Percentiles rank a stretch among this genome's conserved stretches.
Conservation (phyloP, 2,888 invertebrate species). For the Agrypnus murinus region DNA sequence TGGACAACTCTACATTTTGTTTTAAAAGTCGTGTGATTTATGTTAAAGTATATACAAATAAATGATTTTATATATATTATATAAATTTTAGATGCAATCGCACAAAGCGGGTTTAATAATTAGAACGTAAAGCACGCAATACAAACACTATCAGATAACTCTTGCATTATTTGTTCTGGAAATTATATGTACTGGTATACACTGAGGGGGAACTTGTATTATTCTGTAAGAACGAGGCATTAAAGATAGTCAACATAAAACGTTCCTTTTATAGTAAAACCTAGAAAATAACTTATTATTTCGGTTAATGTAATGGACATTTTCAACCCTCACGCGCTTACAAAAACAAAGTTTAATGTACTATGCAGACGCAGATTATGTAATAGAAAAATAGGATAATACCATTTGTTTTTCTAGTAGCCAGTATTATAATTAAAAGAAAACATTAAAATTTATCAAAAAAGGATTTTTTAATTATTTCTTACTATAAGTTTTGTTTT, state of each 20-base stretch:
- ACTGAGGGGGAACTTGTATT: constrained; percentile 10
- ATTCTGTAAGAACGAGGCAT: constrained; percentile 41
- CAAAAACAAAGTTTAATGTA: too few relatives aligned
- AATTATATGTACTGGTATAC: constrained; percentile 34
- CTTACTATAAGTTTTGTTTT: too few relatives aligned
- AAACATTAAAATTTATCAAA: too few relatives aligned
- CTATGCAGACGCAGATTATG: too few relatives aligned
- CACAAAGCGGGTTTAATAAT: constrained; percentile 45
- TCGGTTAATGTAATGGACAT: constrained; percentile 42
- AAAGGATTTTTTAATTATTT: too few relatives aligned
- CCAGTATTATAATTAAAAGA: too few relatives aligned
- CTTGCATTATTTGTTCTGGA: constrained; percentile 39
- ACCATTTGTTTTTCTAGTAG: too few relatives aligned
- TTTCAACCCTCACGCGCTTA: constrained; percentile 7
- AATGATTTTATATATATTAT: constrained; percentile 7
- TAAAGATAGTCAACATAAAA: constrained; percentile 44
- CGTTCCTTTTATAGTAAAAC: constrained; percentile 34
- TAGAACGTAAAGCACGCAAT: constrained; percentile 48
- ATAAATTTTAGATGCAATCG: constrained; percentile 38
- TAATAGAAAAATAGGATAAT: too few relatives aligned
- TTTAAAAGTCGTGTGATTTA: constrained; percentile 31
- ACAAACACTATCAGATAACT: constrained; percentile 45
- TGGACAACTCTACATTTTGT: constrained; percentile 15
- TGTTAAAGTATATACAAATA: constrained; percentile 26
- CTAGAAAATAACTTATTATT: constrained; percentile 34